Conservation (phyloP, 1,140 invertebrate species). For the Aphelenchoides besseyi region DNA sequence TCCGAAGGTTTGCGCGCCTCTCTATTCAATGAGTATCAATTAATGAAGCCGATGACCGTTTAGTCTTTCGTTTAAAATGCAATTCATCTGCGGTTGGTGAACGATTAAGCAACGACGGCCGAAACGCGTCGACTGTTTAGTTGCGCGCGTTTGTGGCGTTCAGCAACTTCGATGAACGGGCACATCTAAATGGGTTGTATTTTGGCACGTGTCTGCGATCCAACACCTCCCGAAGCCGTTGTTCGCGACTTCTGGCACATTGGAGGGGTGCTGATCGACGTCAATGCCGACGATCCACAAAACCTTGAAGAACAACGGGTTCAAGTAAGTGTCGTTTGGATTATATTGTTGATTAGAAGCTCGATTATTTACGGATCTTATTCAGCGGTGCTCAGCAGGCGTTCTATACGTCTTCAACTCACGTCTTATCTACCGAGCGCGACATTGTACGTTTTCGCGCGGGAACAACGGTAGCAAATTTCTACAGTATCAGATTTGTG, state of each 20-base stretch:
- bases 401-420: slow-evolving; percentile 39
- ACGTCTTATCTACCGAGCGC: slow-evolving; percentile 29
- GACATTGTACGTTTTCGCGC: slow-evolving; percentile 32
- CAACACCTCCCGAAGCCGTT: slow-evolving; percentile 25
- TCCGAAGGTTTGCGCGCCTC: not conserved
- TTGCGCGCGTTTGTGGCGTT: not conserved
- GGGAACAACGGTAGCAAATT: slow-evolving; percentile 13
- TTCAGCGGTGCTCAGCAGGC: slow-evolving; percentile 30
- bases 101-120: not conserved
- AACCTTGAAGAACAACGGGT: slow-evolving; percentile 23
- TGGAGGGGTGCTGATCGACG: slow-evolving; percentile 5
- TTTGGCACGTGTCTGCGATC: slow-evolving; percentile 27
- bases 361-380: not conserved
- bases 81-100: not conserved
- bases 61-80: not conserved
- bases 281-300: not conserved
- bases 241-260: slow-evolving; percentile 21
- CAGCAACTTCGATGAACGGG: not conserved
- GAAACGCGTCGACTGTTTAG: not conserved
- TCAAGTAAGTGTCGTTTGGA: slow-evolving; percentile 11
- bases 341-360: not conserved
- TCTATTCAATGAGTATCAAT: not conserved
- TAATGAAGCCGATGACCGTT: too few species aligned
- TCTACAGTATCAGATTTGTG: slow-evolving; percentile 32
- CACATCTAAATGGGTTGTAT: slow-evolving; percentile 32